Evolutionary conservation across 2,888 invertebrate species (phyloP).

Genomic region (Druceiella hillmani): DNA sequence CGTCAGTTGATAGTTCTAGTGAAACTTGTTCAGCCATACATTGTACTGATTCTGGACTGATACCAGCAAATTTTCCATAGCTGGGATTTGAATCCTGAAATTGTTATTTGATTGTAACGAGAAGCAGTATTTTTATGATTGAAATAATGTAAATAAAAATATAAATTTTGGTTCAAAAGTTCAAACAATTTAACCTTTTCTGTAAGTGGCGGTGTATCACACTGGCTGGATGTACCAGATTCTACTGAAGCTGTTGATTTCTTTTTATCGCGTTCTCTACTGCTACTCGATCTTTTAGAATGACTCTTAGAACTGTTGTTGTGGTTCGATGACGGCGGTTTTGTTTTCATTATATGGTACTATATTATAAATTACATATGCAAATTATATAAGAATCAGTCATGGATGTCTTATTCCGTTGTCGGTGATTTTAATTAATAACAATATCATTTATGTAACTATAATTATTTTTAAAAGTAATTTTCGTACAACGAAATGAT

Average conservation of each 20-base stretch:
- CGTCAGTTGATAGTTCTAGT: conserved; percentile 39
- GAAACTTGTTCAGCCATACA: conserved; percentile 46
- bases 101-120: conserved; percentile 1
- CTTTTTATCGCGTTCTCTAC: conserved; percentile 37
- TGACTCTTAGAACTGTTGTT: no score
- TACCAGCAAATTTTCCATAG: conserved; percentile 45
- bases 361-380: no score
- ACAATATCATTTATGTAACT: no score
- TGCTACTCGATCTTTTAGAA: conserved; percentile 35
- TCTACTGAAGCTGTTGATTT: conserved; percentile 39
- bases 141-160: conserved; percentile 4
- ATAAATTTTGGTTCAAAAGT: not conserved
- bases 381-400: no score
- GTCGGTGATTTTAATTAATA: no score
- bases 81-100: conserved; percentile 35
- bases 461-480: no score
- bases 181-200: conserved; percentile 43
- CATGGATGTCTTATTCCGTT: no score
- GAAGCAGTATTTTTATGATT: not conserved
- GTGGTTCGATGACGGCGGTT: no score
- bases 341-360: no score
- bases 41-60: conserved; percentile 41
- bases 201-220: conserved; percentile 43
- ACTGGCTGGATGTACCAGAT: conserved; percentile 47
- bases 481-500: no score